Evolutionary conservation across 2,113 vertebrate species (phyloP).

Genomic region (Melospiza georgiana): DNA sequence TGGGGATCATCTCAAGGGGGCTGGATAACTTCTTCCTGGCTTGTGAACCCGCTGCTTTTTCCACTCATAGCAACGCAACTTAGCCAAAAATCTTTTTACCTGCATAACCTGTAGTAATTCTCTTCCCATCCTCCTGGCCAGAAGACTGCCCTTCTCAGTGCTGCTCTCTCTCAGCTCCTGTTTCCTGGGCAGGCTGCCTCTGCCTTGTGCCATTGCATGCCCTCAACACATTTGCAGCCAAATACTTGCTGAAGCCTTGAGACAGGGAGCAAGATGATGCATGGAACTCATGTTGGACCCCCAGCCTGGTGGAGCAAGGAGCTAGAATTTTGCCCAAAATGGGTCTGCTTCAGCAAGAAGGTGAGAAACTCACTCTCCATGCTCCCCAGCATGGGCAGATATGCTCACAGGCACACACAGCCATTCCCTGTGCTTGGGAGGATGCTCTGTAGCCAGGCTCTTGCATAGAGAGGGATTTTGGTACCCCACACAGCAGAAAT

Average conservation of each 20-base stretch:
- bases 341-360: not conserved
- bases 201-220: rapidly evolving
- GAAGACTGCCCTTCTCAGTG: not conserved
- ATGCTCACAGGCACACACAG: not conserved
- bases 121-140: not conserved
- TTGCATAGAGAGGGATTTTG: not conserved
- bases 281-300: rapidly evolving
- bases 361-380: not conserved
- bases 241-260: not conserved
- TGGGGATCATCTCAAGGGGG: not conserved
- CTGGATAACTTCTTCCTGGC: not conserved
- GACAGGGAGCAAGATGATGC: not conserved
- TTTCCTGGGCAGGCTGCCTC: not conserved
- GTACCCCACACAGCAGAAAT: not conserved
- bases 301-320: not conserved
- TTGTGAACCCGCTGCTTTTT: not conserved
- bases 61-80: not conserved
- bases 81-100: not conserved
- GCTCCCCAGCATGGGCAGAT: not conserved
- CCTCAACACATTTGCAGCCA: not conserved
- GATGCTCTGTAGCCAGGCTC: not conserved
- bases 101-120: not conserved
- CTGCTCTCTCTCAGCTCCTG: not conserved
- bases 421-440: rapidly evolving
- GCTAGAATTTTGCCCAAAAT: not conserved